Conservation (phyloP, 2,113 vertebrate species). For the Hippopotamus amphibius region DNA sequence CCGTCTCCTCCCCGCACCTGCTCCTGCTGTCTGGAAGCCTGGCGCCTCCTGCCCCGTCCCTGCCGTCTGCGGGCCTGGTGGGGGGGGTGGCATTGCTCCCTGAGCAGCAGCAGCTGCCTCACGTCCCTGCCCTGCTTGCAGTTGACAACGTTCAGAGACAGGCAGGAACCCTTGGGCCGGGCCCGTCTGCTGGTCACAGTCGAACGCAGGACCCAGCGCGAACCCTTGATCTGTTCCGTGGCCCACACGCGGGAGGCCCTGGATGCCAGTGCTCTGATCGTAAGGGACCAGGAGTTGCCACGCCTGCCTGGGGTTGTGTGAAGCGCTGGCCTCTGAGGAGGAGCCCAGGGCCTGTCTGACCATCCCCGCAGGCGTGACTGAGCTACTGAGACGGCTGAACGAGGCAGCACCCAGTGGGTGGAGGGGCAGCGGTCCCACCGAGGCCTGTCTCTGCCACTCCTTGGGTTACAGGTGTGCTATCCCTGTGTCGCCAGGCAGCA, state of each 20-base stretch:
- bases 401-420: accelerated
- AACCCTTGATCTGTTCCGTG: accelerated
- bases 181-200: too few relatives aligned
- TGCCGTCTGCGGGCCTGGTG: background rate
- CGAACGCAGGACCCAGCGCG: too few relatives aligned
- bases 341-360: background rate
- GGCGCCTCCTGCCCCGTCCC: background rate
- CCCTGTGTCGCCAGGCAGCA: background rate
- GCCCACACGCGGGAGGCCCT: background rate
- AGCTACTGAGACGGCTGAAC: background rate
- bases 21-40: accelerated
- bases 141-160: accelerated
- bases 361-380: background rate
- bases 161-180: background rate
- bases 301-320: accelerated
- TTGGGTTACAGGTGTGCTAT: background rate
- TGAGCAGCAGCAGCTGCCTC: background rate
- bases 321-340: background rate
- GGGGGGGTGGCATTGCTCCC: background rate
- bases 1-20: background rate
- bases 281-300: accelerated
- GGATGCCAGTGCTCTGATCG: accelerated
- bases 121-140: background rate
- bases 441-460: background rate
- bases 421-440: background rate